Evolutionary conservation across 2,797 vertebrate genomes (phyloP), one percentile per base, ranked within the genome.

Genomic region (Onychomys arenicola): DNA sequence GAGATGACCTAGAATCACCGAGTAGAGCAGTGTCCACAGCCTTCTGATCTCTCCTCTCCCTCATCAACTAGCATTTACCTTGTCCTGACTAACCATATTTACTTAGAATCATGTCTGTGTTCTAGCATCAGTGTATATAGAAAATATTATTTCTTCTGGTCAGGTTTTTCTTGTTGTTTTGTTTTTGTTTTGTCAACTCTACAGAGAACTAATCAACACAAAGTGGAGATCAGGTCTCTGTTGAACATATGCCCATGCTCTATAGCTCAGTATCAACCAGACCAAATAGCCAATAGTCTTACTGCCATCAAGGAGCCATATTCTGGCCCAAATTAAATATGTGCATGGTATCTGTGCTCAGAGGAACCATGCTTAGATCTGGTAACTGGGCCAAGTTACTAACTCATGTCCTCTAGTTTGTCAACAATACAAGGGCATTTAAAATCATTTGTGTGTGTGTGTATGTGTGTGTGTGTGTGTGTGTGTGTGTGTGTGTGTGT

Each of bases 331-430:
- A 93, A 90, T 90, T 46, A 46, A 27, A 32, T 46, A 84, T 34
- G 8, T 17, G 43, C 46, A n/a, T 17, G 19, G 37, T 52, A 27
- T 57, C 65, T 90, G 69, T n/a, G 40, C 23, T 29, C 27, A 75
- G 52, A 81, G 75, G 63, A 90, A 12, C 5, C 37, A 46, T 52
- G 13, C 32, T 65, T 81, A 32, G n/a, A n/a, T 55, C 43, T 49
- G 59, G 43, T 32, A 4, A 82, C 29, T n/a, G 25, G 9, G n/a
- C 12, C 46, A 46, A 67, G 27, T 94, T 37, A 69, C n/a, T 89
- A 97, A 89, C 25, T 32, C 75, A 92, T 82, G 37, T 55, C 21
- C 32, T 83, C 65, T 52, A 82, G 67, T 85, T 89, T 61, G 23
- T 77, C 87, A 89, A 65, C 32, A 46, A 9, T 49, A 49, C 32